phyloP scores from a whole-genome alignment of 2,797 vertebrate species.

The Oreochromis grahami region DNA sequence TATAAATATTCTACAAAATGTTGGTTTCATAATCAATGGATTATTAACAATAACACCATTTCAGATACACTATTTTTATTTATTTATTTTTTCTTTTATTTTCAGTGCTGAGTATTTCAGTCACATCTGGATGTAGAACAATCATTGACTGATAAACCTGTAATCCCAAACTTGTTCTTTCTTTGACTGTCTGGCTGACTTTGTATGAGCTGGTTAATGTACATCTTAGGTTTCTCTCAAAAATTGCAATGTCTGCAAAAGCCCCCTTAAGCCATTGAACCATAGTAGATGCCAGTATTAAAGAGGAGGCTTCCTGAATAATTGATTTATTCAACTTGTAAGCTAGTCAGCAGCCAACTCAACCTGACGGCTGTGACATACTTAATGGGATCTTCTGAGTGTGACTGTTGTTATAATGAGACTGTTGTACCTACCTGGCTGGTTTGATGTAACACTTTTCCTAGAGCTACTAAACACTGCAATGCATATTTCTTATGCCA shows the following conservation, averaged over 20 bases:
- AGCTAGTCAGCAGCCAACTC: conserved; percentile 34
- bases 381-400: conserved; percentile 11
- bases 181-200: not conserved
- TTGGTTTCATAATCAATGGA: not conserved
- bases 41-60: not conserved
- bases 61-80: not conserved
- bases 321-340: conserved; percentile 49
- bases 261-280: conserved; percentile 11
- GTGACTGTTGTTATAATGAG: conserved; percentile 19
- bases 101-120: not conserved
- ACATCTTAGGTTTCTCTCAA: conserved; percentile 13
- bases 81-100: not conserved
- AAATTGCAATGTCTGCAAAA: conserved; percentile 49
- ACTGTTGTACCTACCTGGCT: not conserved
- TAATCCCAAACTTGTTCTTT: conserved; percentile 12
- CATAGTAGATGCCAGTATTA: conserved; percentile 31
- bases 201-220: conserved; percentile 14
- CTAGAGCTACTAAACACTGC: not conserved
- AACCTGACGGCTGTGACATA: conserved; percentile 21
- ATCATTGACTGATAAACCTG: conserved; percentile 20
- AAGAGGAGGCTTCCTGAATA: conserved; percentile 44
- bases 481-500: not conserved
- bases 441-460: not conserved
- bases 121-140: not conserved
- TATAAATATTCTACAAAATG: not conserved